Evolutionary conservation across 2,113 vertebrate genomes (phyloP).

Genomic region (Cephalopterus ornatus): DNA sequence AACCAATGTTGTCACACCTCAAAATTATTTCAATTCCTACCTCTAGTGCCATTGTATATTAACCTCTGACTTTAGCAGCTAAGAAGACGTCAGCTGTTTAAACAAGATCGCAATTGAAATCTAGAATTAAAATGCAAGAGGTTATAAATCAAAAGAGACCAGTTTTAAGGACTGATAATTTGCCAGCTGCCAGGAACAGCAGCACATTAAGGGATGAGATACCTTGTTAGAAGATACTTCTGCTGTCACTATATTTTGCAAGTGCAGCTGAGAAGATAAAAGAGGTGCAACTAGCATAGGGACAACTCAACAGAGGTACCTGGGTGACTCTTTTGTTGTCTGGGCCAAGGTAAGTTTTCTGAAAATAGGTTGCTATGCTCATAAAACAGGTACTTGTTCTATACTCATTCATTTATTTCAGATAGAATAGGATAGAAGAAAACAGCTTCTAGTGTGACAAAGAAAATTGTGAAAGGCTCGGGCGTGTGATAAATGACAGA

Average conservation of each 20-base stretch:
- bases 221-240: background rate
- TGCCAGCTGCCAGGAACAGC: background rate
- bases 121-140: background rate
- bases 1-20: background rate
- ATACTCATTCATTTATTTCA: background rate
- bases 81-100: background rate
- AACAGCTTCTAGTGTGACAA: background rate
- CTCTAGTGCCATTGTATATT: background rate
- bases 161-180: background rate
- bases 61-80: background rate
- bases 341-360: background rate
- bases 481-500: background rate
- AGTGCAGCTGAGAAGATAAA: background rate
- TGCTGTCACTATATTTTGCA: accelerated
- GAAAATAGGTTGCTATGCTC: background rate
- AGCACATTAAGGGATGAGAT: accelerated
- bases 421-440: background rate
- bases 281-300: background rate
- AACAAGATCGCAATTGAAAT: background rate
- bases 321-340: background rate
- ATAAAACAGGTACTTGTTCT: background rate
- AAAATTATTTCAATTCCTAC: background rate
- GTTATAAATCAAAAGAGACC: background rate
- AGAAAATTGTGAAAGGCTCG: background rate
- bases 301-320: background rate